Base-by-base conservation (phyloP, 2,888 invertebrate species). In the Phalangium opilio region DNA sequence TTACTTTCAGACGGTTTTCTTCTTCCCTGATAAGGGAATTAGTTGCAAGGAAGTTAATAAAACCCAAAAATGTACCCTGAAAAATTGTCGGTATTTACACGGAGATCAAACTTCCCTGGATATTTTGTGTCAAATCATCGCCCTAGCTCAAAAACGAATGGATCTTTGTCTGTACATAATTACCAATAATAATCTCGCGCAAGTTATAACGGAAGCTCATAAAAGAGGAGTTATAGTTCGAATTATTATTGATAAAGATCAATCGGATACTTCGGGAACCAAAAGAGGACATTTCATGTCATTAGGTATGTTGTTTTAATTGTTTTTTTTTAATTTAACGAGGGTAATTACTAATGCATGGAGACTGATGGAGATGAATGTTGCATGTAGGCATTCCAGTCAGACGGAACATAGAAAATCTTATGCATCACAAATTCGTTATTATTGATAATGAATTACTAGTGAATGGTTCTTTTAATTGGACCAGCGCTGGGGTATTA, bases 341-440 rank as follows among this genome's bases (percentile, higher is more conserved):
- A n/a, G n/a, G n/a, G n/a, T n/a, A n/a, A n/a, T n/a, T n/a, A n/a
- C n/a, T n/a, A n/a, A n/a, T n/a, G n/a, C n/a, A n/a, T n/a, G n/a
- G n/a, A n/a, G n/a, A n/a, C n/a, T n/a, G n/a, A n/a, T n/a, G n/a
- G n/a, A n/a, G n/a, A n/a, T n/a, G n/a, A n/a, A n/a, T n/a, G n/a
- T n/a, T n/a, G n/a, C n/a, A n/a, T n/a, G n/a, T n/a, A 66, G 67
- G 67, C 34, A 62, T 68, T 44, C 53, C 53, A 33, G 64, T 67
- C 7, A 55, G 65, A 20, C 61, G 60, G 15, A 61, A 63, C 50
- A 55, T 40, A 32, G 54, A n/a, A 56, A 61, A 3, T 15, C 62
- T 79, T 45, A 81, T 85, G 81, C 85, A 85, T 59, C 81, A 85
- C 62, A 85, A 85, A 62, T 83, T 80, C 65, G 75, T 73, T 41